phyloP scores from a whole-genome alignment of 2,797 vertebrate genomes.

The Pseudomugil gertrudae region DNA sequence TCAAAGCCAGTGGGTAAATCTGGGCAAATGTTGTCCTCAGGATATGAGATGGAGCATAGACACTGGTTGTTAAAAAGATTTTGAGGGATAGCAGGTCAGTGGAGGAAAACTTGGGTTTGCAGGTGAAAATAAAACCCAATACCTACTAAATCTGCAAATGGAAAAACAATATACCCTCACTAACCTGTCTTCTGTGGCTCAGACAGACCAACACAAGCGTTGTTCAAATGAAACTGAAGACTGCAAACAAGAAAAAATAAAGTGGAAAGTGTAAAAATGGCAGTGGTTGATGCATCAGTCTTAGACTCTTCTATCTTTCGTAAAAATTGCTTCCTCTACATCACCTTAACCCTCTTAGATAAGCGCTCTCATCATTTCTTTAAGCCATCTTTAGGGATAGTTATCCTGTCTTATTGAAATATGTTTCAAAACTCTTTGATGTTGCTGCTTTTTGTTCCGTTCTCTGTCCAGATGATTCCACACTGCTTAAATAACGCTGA shows the following conservation, averaged over 20 bases:
- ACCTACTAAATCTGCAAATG: constrained; percentile 53
- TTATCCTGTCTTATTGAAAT: background rate
- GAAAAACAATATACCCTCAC: constrained; percentile 51
- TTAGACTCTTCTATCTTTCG: background rate
- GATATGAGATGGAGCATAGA: constrained; percentile 65
- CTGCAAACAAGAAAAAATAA: constrained; percentile 39
- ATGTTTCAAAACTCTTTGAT: background rate
- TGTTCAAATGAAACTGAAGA: constrained; percentile 40
- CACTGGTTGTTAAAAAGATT: constrained; percentile 63
- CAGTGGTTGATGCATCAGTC: background rate
- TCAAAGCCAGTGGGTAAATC: constrained; percentile 51
- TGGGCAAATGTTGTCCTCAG: constrained; percentile 62
- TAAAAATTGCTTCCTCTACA: background rate
- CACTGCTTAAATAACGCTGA: no score
- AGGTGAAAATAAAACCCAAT: constrained; percentile 68
- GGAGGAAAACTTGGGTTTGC: constrained; percentile 47
- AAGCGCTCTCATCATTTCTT: no score
- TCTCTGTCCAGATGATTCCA: no score
- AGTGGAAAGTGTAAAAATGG: constrained; percentile 14
- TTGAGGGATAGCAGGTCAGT: constrained; percentile 64
- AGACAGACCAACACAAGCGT: constrained; percentile 50
- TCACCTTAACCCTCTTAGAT: no score
- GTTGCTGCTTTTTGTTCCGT: no score
- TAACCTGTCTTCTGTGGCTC: constrained; percentile 63
- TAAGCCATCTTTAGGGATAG: background rate